Evolutionary conservation across 2,113 vertebrate species (phyloP).

Genomic region (Eptesicus fuscus): DNA sequence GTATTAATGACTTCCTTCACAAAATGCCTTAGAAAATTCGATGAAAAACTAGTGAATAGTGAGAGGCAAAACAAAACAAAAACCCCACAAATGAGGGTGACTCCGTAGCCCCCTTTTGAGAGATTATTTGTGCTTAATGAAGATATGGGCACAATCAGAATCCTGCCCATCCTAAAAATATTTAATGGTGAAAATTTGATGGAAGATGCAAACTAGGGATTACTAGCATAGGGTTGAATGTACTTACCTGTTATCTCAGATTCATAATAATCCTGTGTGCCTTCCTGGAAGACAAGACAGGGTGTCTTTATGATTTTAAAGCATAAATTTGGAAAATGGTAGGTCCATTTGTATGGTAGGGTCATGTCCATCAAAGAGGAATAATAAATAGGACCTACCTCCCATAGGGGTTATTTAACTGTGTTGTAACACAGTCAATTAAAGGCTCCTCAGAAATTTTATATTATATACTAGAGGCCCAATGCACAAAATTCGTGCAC

Average conservation of each 20-base stretch:
- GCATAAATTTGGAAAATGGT: slow-evolving; percentile 65
- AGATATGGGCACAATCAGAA: background rate
- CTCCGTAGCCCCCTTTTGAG: background rate
- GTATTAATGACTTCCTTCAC: background rate
- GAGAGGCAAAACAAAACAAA: background rate
- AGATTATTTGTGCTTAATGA: slow-evolving; percentile 23
- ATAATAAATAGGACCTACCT: slow-evolving; percentile 25
- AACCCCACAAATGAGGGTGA: background rate
- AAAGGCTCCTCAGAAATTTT: slow-evolving; percentile 21
- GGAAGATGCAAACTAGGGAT: slow-evolving; percentile 51
- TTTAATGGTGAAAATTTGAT: slow-evolving; percentile 63
- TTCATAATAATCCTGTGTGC: slow-evolving; percentile 82
- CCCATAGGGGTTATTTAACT: slow-evolving; percentile 9
- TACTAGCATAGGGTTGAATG: slow-evolving; percentile 66
- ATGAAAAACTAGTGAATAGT: slow-evolving; percentile 19
- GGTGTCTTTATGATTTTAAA: slow-evolving; percentile 78
- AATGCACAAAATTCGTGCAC: no score
- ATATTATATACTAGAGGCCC: background rate
- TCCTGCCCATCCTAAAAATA: slow-evolving; percentile 49
- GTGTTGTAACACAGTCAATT: slow-evolving; percentile 10
- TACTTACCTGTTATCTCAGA: slow-evolving; percentile 82
- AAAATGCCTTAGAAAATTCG: slow-evolving; percentile 28
- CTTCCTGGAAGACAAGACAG: slow-evolving; percentile 84
- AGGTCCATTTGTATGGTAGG: slow-evolving; percentile 37
- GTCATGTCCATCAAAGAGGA: slow-evolving; percentile 36